Evolutionary conservation across 1,140 invertebrate species (phyloP).

Genomic region (Pemphigus obesinymphae): DNA sequence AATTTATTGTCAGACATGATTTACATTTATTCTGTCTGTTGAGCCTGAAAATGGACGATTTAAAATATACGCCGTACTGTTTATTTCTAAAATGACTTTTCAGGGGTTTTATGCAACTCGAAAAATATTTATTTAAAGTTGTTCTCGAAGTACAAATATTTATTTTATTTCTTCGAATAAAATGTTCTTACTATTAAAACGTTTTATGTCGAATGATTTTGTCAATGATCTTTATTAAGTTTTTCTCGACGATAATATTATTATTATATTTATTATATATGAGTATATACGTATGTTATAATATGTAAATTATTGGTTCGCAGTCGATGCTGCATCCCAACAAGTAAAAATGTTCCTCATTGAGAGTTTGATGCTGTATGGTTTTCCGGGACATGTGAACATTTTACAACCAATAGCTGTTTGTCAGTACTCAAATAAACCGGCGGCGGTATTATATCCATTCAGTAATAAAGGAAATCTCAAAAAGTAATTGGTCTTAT

Average conservation of each 20-base stretch:
- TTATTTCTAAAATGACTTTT: conserved; percentile 6
- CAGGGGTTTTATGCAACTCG: neutral
- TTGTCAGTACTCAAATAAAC: conserved; percentile 67
- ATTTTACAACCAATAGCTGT: conserved; percentile 74
- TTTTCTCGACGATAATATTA: too few relatives aligned
- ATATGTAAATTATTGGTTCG: conserved; percentile 46
- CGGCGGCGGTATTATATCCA: conserved; percentile 76
- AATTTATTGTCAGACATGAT: conserved; percentile 16
- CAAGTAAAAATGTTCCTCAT: conserved; percentile 74
- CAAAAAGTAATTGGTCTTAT: conserved; percentile 64
- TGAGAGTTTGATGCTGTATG: conserved; percentile 76
- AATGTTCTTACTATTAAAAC: neutral
- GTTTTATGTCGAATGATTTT: neutral
- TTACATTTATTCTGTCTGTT: conserved; percentile 6
- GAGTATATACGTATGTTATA: too few relatives aligned
- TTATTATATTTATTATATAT: too few relatives aligned
- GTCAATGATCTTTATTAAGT: neutral
- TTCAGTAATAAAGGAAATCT: conserved; percentile 77
- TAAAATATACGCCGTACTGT: neutral
- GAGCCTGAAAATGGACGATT: neutral
- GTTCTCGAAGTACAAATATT: neutral
- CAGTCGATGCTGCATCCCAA: conserved; percentile 75
- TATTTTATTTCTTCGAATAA: neutral
- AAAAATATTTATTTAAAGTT: conserved; percentile 3
- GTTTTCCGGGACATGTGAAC: conserved; percentile 68